phyloP scores from a whole-genome alignment of 2,888 invertebrate genomes.

The Ormyrus pomaceus region DNA sequence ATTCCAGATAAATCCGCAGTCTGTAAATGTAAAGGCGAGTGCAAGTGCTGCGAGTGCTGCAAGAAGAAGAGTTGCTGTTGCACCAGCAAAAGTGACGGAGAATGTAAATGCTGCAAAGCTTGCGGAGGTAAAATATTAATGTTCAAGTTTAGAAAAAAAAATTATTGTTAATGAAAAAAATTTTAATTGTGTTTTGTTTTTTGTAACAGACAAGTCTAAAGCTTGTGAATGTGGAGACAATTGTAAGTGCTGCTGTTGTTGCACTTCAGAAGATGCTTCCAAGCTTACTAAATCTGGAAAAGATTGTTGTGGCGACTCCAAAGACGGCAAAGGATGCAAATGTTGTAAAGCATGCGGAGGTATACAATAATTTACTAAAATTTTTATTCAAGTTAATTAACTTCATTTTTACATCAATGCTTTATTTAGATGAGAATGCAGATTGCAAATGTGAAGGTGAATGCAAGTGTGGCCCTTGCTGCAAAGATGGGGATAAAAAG shows the following conservation, averaged over 20 bases:
- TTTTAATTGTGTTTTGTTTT: slow-evolving; percentile 7
- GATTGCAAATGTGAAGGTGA: too few species aligned
- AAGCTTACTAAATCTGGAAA: not conserved
- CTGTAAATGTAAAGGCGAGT: too few species aligned
- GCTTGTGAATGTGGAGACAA: slow-evolving; percentile 22
- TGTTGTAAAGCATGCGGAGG: too few species aligned
- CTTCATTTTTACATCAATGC: too few species aligned
- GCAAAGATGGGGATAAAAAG: not conserved
- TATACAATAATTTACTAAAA: too few species aligned
- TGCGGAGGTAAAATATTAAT: slow-evolving; percentile 33
- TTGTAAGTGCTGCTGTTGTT: slow-evolving; percentile 44
- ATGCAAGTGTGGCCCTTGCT: too few species aligned
- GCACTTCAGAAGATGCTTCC: not conserved
- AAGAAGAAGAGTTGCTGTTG: too few species aligned
- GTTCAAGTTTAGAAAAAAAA: not conserved
- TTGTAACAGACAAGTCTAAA: slow-evolving; percentile 24
- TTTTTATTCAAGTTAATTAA: too few species aligned
- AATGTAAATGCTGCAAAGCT: slow-evolving; percentile 25
- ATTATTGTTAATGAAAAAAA: not conserved
- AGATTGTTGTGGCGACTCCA: not conserved
- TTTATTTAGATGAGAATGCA: too few species aligned
- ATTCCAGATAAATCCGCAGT: too few species aligned
- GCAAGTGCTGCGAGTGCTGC: too few species aligned
- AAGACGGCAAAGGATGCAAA: too few species aligned
- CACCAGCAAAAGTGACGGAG: not conserved